Evolutionary conservation across 2,888 invertebrate species (phyloP).

Genomic region (Tetragonisca angustula): DNA sequence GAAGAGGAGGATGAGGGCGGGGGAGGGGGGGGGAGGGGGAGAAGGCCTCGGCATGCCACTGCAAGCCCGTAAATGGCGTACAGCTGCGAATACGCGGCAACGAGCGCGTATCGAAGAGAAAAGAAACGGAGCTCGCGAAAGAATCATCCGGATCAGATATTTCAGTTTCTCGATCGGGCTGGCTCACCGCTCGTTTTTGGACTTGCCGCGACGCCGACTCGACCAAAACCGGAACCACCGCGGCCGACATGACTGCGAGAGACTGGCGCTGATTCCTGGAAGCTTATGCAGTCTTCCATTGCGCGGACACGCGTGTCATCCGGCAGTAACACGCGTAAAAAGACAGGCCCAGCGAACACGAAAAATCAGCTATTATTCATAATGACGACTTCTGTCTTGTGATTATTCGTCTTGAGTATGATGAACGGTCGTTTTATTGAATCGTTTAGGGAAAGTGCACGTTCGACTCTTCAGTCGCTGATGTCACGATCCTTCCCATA

Average conservation of each 20-base stretch:
- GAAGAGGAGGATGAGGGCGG: background rate
- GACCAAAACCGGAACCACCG: conserved; percentile 45
- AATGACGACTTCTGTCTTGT: background rate
- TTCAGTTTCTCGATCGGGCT: conserved; percentile 54
- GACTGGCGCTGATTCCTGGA: conserved; percentile 19
- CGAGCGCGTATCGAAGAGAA: conserved; percentile 36
- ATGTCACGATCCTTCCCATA: no score
- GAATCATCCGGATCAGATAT: conserved; percentile 54
- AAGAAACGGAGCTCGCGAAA: conserved; percentile 46
- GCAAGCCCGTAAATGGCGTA: conserved; percentile 60
- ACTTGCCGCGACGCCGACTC: conserved; percentile 27
- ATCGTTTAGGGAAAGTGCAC: background rate
- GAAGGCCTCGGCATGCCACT: conserved; percentile 25
- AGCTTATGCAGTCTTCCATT: background rate
- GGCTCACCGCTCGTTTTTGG: conserved; percentile 48
- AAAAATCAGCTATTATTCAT: background rate
- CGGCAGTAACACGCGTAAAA: background rate
- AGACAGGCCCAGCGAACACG: background rate
- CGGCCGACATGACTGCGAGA: background rate
- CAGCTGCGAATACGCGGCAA: conserved; percentile 50
- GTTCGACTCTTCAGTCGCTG: background rate
- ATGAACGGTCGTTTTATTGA: background rate
- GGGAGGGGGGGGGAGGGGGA: background rate
- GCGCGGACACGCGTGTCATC: background rate
- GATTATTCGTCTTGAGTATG: background rate